Evolutionary conservation across 2,113 vertebrate species (phyloP).

Genomic region (Strigops habroptila): DNA sequence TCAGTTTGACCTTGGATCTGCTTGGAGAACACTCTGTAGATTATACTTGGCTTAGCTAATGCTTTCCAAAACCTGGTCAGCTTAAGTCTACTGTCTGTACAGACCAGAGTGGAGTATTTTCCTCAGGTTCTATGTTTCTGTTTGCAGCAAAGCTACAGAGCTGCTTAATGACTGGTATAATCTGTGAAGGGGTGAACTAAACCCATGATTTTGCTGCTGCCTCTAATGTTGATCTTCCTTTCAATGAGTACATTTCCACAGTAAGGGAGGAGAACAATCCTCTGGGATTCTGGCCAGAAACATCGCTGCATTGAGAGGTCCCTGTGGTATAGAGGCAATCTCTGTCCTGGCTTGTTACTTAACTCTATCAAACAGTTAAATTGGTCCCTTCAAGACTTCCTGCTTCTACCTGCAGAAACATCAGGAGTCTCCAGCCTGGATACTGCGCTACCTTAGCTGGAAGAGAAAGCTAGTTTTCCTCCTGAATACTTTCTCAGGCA

Average conservation of each 20-base stretch:
- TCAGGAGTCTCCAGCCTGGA: neutral
- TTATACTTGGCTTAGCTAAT: neutral
- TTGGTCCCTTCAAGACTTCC: neutral
- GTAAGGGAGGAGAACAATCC: neutral
- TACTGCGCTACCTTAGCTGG: neutral
- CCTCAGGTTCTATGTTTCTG: neutral
- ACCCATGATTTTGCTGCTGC: neutral
- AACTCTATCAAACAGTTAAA: neutral
- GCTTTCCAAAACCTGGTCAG: neutral
- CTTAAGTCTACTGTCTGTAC: neutral
- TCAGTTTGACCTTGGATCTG: neutral
- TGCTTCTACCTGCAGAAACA: neutral
- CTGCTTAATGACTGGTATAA: neutral
- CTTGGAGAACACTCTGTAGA: neutral
- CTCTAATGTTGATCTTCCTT: neutral
- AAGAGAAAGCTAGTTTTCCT: neutral
- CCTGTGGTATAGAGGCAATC: accelerated
- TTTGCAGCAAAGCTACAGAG: neutral
- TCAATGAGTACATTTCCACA: neutral
- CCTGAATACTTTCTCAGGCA: neutral
- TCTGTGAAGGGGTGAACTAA: neutral
- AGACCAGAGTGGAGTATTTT: neutral
- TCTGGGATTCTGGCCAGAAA: neutral
- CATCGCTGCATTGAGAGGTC: neutral
- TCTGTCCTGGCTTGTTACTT: neutral